Conservation (phyloP, 2,888 invertebrate genomes). For the Clitarchus hookeri region DNA sequence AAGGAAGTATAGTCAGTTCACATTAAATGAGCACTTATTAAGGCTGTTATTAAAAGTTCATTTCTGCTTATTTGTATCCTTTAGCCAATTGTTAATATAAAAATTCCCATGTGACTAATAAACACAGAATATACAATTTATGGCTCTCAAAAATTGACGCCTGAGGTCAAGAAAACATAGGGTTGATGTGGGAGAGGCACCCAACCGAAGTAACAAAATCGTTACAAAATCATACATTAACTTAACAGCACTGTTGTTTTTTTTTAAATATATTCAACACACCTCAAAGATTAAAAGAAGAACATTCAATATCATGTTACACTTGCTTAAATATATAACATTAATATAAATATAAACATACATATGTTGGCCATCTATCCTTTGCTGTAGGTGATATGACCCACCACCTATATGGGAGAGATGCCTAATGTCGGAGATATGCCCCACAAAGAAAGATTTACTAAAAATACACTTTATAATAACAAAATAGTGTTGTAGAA, state of each 20-base stretch:
- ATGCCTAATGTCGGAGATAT: background rate
- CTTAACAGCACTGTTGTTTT: background rate
- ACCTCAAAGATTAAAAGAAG: background rate
- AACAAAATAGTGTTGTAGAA: background rate
- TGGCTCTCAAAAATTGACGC: too few species aligned
- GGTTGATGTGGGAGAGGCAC: background rate
- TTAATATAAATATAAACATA: background rate
- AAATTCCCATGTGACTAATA: too few species aligned
- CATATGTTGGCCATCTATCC: background rate
- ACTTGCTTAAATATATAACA: background rate
- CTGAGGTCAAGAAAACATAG: too few species aligned
- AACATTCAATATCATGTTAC: background rate
- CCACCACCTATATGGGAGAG: background rate
- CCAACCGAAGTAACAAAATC: background rate
- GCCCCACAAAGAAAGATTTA: background rate
- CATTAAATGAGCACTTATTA: too few species aligned
- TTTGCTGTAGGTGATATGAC: background rate
- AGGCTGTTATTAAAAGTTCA: too few species aligned
- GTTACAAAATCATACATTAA: background rate
- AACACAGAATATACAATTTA: too few species aligned
- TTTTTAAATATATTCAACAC: background rate
- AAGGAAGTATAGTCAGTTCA: too few species aligned
- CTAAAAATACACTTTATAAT: background rate
- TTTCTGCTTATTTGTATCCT: too few species aligned
- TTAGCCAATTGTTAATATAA: too few species aligned